Percentiles rank a stretch among this genome's conserved stretches.
Evolutionary conservation across 2,888 invertebrate genomes (phyloP).

Genomic region (Hyalella azteca): DNA sequence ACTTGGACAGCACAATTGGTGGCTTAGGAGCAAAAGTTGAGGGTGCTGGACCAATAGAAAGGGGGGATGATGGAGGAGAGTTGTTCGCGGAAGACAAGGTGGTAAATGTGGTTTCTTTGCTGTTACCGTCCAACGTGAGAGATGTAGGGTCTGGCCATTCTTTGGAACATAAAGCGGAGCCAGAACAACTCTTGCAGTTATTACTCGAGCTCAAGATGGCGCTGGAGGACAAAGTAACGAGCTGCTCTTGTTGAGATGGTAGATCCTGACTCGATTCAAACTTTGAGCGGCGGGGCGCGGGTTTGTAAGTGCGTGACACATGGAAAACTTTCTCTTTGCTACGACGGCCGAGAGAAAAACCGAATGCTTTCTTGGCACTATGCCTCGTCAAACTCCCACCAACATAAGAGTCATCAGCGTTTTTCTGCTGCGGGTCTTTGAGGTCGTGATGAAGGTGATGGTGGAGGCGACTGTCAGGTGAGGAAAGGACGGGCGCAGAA

Average conservation of each 20-base stretch:
- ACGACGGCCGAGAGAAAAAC: background rate
- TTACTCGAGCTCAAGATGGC: background rate
- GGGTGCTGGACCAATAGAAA: background rate
- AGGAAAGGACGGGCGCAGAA: background rate
- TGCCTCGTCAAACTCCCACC: background rate
- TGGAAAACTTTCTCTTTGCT: constrained; percentile 18
- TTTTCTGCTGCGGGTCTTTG: background rate
- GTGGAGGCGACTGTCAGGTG: background rate
- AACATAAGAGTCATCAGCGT: background rate
- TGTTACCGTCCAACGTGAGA: background rate
- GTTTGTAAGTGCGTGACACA: constrained; percentile 13
- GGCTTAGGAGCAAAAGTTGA: background rate
- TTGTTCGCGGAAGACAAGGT: background rate
- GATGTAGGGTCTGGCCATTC: background rate
- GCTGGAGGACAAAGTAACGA: background rate
- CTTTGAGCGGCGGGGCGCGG: background rate
- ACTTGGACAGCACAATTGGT: background rate
- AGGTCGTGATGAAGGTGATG: constrained; percentile 13
- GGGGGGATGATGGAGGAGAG: background rate
- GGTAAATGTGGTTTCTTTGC: constrained; percentile 22
- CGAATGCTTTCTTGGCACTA: background rate
- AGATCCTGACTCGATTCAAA: background rate
- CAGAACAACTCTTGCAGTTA: background rate
- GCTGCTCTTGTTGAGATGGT: background rate
- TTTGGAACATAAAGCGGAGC: background rate